Evolutionary conservation across 2,888 invertebrate genomes (phyloP), one percentile per base, ranked within the genome.

Genomic region (Willowsia nigromaculata): DNA sequence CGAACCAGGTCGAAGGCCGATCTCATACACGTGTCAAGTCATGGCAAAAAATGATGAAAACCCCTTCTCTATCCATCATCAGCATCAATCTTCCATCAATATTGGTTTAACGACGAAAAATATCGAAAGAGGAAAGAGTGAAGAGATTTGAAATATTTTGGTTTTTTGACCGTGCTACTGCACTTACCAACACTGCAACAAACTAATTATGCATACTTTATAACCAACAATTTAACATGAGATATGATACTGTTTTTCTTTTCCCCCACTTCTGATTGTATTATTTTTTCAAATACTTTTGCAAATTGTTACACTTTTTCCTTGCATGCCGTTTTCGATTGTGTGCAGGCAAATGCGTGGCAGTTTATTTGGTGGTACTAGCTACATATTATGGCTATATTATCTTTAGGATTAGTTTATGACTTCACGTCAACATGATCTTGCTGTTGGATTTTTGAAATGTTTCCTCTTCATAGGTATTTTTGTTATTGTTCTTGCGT

Each of bases 11-110:
- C 82, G 87, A 88, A 88, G 87, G 87, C 87, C 87, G 87, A 81
- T 88, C 87, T 71, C 87, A 88, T 74, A 59, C 87, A 82, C 87
- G 87, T 88, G 87, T 88, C 87, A 88, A 84, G 71, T 71, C 68
- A 84, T 74, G 59, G 87, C 40, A 74, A 88, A 71, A 62, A 62
- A 33, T 13, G 1, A 27, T 50, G 50, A 53, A 76, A 30, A 30
- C 4, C 30, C 53, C 53, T 76, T 33, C 30, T 50, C 37, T 11
- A 30, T 53, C 43, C 65, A 37, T 65, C 33, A 65, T 59, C n/a
- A n/a, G n/a, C 37, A 30, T 3, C 59, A 25, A 43, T 71, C 43
- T 15, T 71, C 43, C 71, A 71, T 43, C 9, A 13, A 43, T 30
- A 43, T 13, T 71, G 0, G 33, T 18, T 25, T 43, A 71, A 71